A percentile compares a stretch with the other conserved stretches of the same genome.
These are phyloP conservation scores for Corythoichthys intestinalis DNA, from an alignment of 2,113 vertebrate genomes.

Conservation along the genomic window DNA sequence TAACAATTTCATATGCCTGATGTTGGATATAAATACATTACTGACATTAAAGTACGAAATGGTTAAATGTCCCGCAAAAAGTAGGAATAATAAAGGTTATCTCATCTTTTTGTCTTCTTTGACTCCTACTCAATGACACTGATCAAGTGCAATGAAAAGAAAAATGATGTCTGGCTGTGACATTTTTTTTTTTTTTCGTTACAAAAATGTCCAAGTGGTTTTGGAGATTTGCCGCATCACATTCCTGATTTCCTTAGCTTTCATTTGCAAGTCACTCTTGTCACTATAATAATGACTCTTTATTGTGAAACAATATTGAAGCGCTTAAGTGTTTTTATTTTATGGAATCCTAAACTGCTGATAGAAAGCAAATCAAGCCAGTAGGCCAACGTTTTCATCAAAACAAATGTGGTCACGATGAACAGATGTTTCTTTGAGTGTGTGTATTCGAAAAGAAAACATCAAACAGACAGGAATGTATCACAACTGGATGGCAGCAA, in stretches of 20 bases:
- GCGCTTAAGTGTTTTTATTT: constrained; percentile 19
- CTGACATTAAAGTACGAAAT: neutral
- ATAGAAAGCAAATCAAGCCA: constrained; percentile 24
- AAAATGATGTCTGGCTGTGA: neutral
- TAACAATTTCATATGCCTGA: no score
- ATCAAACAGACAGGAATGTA: constrained; percentile 56
- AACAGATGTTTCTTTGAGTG: constrained; percentile 30
- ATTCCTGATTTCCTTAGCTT: neutral
- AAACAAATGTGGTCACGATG: constrained; percentile 36
- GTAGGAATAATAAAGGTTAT: no score
- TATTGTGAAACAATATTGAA: neutral
- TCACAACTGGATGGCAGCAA: constrained; percentile 34
- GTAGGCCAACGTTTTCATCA: constrained; percentile 43
- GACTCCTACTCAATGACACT: neutral
- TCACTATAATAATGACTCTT: neutral
- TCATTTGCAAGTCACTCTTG: constrained; percentile 2
- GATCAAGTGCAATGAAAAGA: neutral
- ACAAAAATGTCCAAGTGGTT: neutral
- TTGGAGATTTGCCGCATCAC: neutral
- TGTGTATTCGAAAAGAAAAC: constrained; percentile 53
- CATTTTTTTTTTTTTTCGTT: neutral
- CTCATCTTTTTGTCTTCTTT: neutral
- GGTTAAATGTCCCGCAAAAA: no score
- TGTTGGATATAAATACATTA: no score
- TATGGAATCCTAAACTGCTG: constrained; percentile 29